phyloP scores from a whole-genome alignment of 1,140 invertebrate genomes.

The Lordiphosa collinella region DNA sequence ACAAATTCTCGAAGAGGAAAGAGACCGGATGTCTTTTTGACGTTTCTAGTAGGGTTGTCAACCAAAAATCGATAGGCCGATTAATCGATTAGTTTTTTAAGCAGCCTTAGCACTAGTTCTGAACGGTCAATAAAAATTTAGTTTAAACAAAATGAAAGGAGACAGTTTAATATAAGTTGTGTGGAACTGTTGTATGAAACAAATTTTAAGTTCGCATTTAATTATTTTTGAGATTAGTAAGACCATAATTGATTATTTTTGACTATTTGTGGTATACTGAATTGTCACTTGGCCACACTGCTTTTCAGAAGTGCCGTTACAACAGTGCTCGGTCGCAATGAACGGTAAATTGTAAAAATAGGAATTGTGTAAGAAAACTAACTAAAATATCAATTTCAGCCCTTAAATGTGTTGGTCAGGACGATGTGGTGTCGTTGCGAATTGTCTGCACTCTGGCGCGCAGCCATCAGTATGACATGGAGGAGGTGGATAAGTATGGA shows the following conservation, averaged over 20 bases:
- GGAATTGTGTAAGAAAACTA: neutral
- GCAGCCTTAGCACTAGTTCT: too few species aligned
- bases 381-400: slow-evolving; percentile 20
- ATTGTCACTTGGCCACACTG: slow-evolving; percentile 1
- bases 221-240: too few species aligned
- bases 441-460: slow-evolving; percentile 44
- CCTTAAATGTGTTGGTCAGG: slow-evolving; percentile 43
- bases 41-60: slow-evolving; percentile 26
- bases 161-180: neutral
- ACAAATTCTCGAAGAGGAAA: slow-evolving; percentile 61
- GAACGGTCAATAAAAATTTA: neutral
- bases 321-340: slow-evolving; percentile 9
- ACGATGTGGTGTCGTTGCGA: slow-evolving; percentile 51
- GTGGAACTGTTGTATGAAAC: too few species aligned
- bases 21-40: slow-evolving; percentile 49
- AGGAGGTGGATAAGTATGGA: slow-evolving; percentile 60
- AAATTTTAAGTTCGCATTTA: too few species aligned
- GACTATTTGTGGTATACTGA: too few species aligned
- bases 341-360: slow-evolving; percentile 42
- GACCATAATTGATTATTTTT: too few species aligned
- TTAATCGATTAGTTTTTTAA: neutral
- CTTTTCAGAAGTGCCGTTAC: slow-evolving; percentile 21
- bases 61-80: slow-evolving; percentile 6
- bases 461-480: slow-evolving; percentile 35
- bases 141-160: neutral